Percentiles rank a stretch among this genome's conserved stretches.
Conservation (phyloP, 1,140 invertebrate species). For the Brachionus asplanchnoidis region DNA sequence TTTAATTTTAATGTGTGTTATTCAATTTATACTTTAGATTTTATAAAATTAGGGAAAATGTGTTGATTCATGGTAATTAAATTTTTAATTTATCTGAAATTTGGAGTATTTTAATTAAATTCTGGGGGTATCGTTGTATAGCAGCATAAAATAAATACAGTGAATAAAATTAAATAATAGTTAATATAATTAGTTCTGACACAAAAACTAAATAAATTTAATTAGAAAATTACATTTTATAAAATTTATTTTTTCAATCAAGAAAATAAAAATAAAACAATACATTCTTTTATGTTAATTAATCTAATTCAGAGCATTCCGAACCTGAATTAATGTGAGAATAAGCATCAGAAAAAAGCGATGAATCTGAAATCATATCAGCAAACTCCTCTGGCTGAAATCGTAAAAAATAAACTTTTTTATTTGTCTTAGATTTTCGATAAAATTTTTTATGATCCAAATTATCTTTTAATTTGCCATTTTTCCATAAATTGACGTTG, state of each 20-base stretch:
- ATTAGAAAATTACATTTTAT: too few relatives aligned
- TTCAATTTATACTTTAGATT: too few relatives aligned
- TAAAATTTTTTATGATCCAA: slow-evolving; percentile 5
- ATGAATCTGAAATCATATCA: not conserved
- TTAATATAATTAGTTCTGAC: too few relatives aligned
- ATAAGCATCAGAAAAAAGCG: not conserved
- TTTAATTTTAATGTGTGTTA: too few relatives aligned
- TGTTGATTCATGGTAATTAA: too few relatives aligned
- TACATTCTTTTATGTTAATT: not conserved
- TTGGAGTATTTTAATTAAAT: too few relatives aligned
- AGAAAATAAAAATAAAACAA: not conserved
- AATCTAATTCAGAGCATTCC: not conserved
- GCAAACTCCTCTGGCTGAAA: slow-evolving; percentile 17
- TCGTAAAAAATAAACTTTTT: slow-evolving; percentile 14
- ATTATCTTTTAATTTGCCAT: not conserved
- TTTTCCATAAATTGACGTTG: slow-evolving; percentile 8
- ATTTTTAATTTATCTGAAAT: too few relatives aligned
- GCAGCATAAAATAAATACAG: too few relatives aligned
- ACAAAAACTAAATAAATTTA: too few relatives aligned
- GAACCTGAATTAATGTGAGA: not conserved
- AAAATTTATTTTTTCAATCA: not conserved
- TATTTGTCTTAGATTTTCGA: not conserved
- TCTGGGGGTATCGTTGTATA: too few relatives aligned
- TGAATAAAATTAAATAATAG: too few relatives aligned
- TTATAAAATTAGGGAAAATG: too few relatives aligned